Evolutionary conservation across 2,113 vertebrate species (phyloP).

Genomic region (Balaeniceps rex): DNA sequence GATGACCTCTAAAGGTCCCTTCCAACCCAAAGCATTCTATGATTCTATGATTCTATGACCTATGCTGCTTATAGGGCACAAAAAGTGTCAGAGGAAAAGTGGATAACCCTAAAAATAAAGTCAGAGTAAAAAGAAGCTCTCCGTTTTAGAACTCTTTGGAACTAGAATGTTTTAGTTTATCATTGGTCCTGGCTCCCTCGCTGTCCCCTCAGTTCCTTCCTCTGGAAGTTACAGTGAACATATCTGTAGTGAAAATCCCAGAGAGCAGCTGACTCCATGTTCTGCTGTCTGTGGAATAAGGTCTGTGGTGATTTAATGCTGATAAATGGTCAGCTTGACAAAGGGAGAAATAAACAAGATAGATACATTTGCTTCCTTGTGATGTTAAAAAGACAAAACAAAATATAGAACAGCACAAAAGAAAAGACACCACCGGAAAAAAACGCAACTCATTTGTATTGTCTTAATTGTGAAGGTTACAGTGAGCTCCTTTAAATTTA

Average conservation of each 20-base stretch:
- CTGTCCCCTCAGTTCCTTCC: neutral
- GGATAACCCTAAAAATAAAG: neutral
- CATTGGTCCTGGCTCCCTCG: neutral
- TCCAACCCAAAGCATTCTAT: no score
- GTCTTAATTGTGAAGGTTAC: neutral
- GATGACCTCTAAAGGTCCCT: no score
- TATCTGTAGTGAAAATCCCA: neutral
- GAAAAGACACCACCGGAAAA: rapidly evolving
- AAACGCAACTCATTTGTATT: neutral
- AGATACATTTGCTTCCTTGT: neutral
- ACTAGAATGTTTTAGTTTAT: neutral
- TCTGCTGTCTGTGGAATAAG: neutral
- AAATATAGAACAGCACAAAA: neutral
- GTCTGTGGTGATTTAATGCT: neutral
- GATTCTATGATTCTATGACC: no score
- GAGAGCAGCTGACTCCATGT: neutral
- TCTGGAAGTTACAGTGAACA: neutral
- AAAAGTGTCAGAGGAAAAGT: neutral
- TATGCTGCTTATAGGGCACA: neutral
- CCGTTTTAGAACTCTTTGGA: neutral
- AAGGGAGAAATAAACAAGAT: neutral
- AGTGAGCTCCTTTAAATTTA: neutral
- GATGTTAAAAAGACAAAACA: neutral
- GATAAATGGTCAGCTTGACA: neutral
- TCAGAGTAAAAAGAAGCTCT: neutral